Evolutionary conservation across 2,797 vertebrate genomes (phyloP), one percentile per base, ranked within the genome.

Genomic region (Jordanella pulchra): DNA sequence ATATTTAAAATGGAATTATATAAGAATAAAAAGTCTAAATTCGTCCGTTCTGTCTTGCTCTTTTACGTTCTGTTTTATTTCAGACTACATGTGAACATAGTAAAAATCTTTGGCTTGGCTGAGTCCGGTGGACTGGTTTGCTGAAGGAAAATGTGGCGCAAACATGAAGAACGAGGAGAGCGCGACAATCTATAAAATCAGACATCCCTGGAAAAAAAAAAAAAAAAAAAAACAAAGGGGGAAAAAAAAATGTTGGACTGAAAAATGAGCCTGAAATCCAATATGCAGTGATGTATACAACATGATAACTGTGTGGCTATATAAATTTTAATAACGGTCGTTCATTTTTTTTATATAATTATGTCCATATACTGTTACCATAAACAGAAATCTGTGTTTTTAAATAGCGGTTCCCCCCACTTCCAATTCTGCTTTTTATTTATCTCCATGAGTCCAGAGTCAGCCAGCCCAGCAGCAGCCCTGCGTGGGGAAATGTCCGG

Each of bases 61-160:
- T 70, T 61, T 66, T 67, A n/a, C 51, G 28, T 75, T 83, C 84
- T 61, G 75, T 96, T 96, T 93, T 97, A 97, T 97, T 97, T 96
- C 96, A 97, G 96, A 97, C 96, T 96, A 96, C 96, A 97, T 93
- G 95, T 96, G 96, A 96, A 97, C 97, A 98, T 97, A 96, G 96
- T 95, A 96, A 98, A 66, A 98, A 98, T 99, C 97, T 99, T 98
- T 99, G 97, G 97, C 96, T 98, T 99, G 94, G 93, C 73, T 86
- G 60, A 83, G 96, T 96, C 96, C 71, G 79, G 81, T 32, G 73
- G 74, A 67, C 74, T 66, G 85, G 78, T 67, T 89, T 65, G 83
- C 78, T 71, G 69, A 61, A 75, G 74, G 39, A 21, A 79, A 77
- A 79, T 72, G 72, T 81, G 86, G 69, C 58, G 79, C 77, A 70